These are phyloP conservation scores for Athalia cordata DNA, from an alignment of 2,888 invertebrate species.

Conservation along the genomic window DNA sequence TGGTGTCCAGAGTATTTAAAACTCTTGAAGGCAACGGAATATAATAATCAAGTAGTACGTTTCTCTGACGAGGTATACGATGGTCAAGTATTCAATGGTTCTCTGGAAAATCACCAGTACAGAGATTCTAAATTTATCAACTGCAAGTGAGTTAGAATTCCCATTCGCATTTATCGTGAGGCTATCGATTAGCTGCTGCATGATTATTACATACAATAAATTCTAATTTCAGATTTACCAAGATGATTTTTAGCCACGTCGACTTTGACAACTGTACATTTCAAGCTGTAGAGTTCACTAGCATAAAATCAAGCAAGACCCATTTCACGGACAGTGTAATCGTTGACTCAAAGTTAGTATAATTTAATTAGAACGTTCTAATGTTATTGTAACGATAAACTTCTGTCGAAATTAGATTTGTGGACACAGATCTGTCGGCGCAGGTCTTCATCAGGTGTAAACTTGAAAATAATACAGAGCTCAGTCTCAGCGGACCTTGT, in stretches of 20 bases:
- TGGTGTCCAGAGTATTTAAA: slow-evolving; percentile 77
- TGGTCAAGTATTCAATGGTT: slow-evolving; percentile 76
- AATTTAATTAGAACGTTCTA: background rate
- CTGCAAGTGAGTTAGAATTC: slow-evolving; percentile 73
- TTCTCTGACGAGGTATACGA: slow-evolving; percentile 70
- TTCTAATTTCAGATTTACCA: slow-evolving; percentile 74
- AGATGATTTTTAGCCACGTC: slow-evolving; percentile 83
- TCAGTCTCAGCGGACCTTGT: slow-evolving; percentile 72
- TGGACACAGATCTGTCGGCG: slow-evolving; percentile 80
- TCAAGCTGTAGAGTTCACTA: slow-evolving; percentile 81
- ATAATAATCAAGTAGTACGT: slow-evolving; percentile 64
- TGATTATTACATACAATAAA: background rate
- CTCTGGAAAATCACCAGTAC: slow-evolving; percentile 81
- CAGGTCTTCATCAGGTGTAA: slow-evolving; percentile 79
- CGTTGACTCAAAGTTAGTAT: slow-evolving; percentile 78
- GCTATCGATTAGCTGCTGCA: background rate
- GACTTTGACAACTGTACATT: slow-evolving; percentile 83
- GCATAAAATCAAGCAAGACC: slow-evolving; percentile 83
- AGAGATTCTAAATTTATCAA: slow-evolving; percentile 78
- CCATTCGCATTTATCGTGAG: background rate
- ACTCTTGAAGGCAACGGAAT: slow-evolving; percentile 70
- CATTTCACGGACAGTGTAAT: slow-evolving; percentile 80
- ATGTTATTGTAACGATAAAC: background rate
- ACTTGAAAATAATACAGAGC: slow-evolving; percentile 76
- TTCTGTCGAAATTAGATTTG: slow-evolving; percentile 74